Evolutionary conservation across 2,888 invertebrate genomes (phyloP).

Genomic region (Agrotis ipsilon): DNA sequence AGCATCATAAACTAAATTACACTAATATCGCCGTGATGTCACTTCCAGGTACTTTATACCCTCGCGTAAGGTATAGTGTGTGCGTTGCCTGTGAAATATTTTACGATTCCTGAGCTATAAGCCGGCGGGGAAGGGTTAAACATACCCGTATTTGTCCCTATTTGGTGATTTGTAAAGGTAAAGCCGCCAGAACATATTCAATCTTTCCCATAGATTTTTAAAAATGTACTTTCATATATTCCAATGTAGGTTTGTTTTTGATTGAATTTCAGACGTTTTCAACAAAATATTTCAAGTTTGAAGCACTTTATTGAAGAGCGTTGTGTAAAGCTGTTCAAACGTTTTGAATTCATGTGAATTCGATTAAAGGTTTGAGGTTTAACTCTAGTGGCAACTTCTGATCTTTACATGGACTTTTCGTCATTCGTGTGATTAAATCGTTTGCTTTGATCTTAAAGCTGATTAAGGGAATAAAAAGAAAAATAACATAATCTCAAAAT

Average conservation of each 20-base stretch:
- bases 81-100: conserved; percentile 86
- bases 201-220: conserved; percentile 62
- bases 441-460: conserved; percentile 4
- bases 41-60: conserved; percentile 70
- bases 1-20: conserved; percentile 13
- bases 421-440: neutral
- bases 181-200: conserved; percentile 68
- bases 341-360: conserved; percentile 38
- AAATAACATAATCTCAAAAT: neutral
- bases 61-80: conserved; percentile 69
- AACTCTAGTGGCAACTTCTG: conserved; percentile 5
- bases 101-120: conserved; percentile 88
- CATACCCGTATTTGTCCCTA: conserved; percentile 83
- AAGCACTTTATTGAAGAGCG: conserved; percentile 34
- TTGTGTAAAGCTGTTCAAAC: conserved; percentile 30
- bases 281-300: conserved; percentile 32
- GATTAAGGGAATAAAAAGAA: neutral
- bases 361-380: conserved; percentile 26
- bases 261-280: conserved; percentile 33
- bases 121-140: conserved; percentile 79
- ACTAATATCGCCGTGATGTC: conserved; percentile 47
- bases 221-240: conserved; percentile 23
- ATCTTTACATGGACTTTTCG: conserved; percentile 13
- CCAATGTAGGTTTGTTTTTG: conserved; percentile 16
- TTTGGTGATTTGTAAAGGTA: conserved; percentile 82